Evolutionary conservation across 2,888 invertebrate species (phyloP), one percentile per base, ranked within the genome.

Genomic region (Stenodema calcarata): DNA sequence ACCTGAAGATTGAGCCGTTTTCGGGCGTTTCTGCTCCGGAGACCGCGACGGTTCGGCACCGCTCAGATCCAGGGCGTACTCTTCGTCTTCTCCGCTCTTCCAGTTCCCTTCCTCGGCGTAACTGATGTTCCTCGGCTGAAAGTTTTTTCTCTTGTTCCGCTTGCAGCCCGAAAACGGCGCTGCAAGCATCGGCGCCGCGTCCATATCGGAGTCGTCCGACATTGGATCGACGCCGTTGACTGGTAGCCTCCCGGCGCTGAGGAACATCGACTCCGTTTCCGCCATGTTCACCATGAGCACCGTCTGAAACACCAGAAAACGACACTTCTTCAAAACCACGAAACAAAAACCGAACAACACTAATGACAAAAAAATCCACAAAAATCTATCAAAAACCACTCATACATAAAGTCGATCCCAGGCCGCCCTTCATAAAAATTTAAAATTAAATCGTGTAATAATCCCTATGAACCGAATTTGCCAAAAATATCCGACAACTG

Each of bases 141-240:
- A 95, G 91, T 95, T 95, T 91, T 95, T 95, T 89, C 95, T 92
- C 90, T 95, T 95, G 92, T 95, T 95, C 90, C 95, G 93, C 91
- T 80, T 80, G 80, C 80, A 50, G 50, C 80, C 35, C n/a, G 44
- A 86, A 83, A 87, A 88, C 69, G 88, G 86, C 89, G 88, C 90
- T 89, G 87, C 87, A 86, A 88, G 88, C 76, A 89, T 84, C 73
- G 88, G 76, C 4, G 89, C 88, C 75, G 93, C 91, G 87, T 92
- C 92, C 91, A 94, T 93, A 88, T 93, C 92, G 88, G 93, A 91
- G 86, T 92, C 91, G 89, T 93, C 93, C 91, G 92, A 92, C 89
- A 92, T 92, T 84, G 92, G 91, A 70, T 90, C 90, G 89, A 90
- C 89, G 3, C 92, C 92, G 90, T 76, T 86, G 90, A 92, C 91